Conservation (phyloP, 2,888 invertebrate genomes). For the Meandrusa payeni region DNA sequence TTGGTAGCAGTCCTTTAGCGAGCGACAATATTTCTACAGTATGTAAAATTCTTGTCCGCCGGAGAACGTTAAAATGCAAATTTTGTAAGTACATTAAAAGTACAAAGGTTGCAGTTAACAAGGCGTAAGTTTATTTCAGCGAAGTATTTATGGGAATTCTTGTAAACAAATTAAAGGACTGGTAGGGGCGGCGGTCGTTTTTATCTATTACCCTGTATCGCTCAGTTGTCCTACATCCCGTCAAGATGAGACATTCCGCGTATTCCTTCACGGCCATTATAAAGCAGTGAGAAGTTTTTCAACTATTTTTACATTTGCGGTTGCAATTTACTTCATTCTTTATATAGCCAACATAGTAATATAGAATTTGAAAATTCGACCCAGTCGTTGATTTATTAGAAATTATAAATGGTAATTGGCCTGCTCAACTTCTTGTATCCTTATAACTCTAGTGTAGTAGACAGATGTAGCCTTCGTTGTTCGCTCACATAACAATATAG, state of each 20-base stretch:
- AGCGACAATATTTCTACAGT: slow-evolving; percentile 23
- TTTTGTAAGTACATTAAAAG: slow-evolving; percentile 22
- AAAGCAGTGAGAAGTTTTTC: not conserved
- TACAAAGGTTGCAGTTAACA: slow-evolving; percentile 24
- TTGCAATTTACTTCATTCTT: too few relatives aligned
- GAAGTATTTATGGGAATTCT: slow-evolving; percentile 18
- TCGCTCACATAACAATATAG: too few relatives aligned
- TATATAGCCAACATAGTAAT: too few relatives aligned
- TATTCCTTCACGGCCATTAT: slow-evolving; percentile 11
- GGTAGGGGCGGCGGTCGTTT: slow-evolving; percentile 16
- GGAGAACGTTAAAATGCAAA: slow-evolving; percentile 24
- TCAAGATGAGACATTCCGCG: slow-evolving; percentile 11
- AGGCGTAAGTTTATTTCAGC: slow-evolving; percentile 21
- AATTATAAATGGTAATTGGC: too few relatives aligned
- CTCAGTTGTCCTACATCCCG: slow-evolving; percentile 16
- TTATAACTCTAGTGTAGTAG: too few relatives aligned
- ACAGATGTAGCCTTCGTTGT: too few relatives aligned
- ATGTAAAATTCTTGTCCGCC: slow-evolving; percentile 23
- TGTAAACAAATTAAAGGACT: slow-evolving; percentile 17
- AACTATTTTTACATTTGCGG: not conserved
- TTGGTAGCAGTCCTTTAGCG: slow-evolving; percentile 17
- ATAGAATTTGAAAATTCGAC: too few relatives aligned
- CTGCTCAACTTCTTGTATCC: too few relatives aligned
- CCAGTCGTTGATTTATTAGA: too few relatives aligned
- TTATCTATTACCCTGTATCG: slow-evolving; percentile 14